Conservation (phyloP, 2,113 vertebrate genomes). For the Forbesichthys agassizii region DNA sequence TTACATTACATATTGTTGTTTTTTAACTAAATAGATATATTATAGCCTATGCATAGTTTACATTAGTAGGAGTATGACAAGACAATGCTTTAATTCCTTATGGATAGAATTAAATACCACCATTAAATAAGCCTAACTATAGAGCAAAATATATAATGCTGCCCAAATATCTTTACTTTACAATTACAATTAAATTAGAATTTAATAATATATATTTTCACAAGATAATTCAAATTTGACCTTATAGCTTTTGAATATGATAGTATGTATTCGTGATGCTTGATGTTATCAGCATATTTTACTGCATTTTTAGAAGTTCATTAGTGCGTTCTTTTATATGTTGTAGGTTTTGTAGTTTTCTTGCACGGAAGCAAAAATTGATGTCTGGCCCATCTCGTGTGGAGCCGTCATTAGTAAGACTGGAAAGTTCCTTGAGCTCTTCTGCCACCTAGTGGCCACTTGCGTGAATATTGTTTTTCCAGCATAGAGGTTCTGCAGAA, state of each 20-base stretch:
- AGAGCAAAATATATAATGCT: neutral
- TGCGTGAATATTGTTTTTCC: constrained; percentile 35
- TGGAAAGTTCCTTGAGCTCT: constrained; percentile 73
- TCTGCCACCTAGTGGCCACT: constrained; percentile 77
- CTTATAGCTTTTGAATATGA: constrained; percentile 14
- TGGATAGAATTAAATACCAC: constrained; percentile 1
- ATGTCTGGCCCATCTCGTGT: constrained; percentile 21
- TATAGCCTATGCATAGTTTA: too few species aligned
- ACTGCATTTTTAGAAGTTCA: constrained; percentile 32
- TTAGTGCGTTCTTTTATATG: constrained; percentile 33
- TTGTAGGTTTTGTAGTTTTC: constrained; percentile 26
- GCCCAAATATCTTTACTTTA: constrained; percentile 14
- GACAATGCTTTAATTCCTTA: neutral
- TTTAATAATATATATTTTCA: constrained; percentile 4
- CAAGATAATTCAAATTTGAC: constrained; percentile 21
- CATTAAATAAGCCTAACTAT: neutral
- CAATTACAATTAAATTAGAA: constrained; percentile 33
- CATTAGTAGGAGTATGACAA: neutral
- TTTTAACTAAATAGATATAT: too few species aligned
- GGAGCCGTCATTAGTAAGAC: constrained; percentile 38
- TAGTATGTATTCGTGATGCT: constrained; percentile 28
- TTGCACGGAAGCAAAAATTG: constrained; percentile 25
- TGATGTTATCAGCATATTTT: constrained; percentile 26
- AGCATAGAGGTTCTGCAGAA: constrained; percentile 50
- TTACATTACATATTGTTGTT: neutral